Base-by-base conservation (phyloP, 2,888 invertebrate genomes). In the Glaucopsyche alexis region DNA sequence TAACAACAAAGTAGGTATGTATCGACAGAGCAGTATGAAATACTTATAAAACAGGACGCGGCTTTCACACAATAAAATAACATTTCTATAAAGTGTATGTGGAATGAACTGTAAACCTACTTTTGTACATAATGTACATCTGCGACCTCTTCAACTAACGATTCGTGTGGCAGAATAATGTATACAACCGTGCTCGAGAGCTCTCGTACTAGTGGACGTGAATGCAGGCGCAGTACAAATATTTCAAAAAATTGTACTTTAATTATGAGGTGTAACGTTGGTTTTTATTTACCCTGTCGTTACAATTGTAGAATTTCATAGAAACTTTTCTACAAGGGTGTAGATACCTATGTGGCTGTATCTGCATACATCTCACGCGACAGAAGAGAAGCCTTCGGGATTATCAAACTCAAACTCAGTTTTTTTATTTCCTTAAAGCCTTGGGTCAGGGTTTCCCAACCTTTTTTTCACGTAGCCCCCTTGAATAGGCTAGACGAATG, bases 211-310 rank as follows among this genome's bases (percentile, higher is more conserved):
- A 50, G 72, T 50, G 72, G 72, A 72, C 72, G 50, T 72, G 72
- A 72, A 72, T 72, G 65, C 65, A 42, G 13, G 49, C 50, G 72
- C 50, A 38, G 64, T 72, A 65, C 38, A 72, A 72, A 72, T 72
- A 72, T 29, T 72, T 72, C 72, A 72, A 72, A 65, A 72, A 65
- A 65, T 65, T 72, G 64, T 29, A 49, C n/a, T 72, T 72, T 64
- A 72, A 65, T 72, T 49, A 72, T 16, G 72, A 47, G 49, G 72
- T 66, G 60, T 64, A 72, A 65, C n/a, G 60, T 64, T 55, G 40
- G 38, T n/a, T n/a, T 29, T 40, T 64, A 60, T 60, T 60, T 60
- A 14, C 60, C 6, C 60, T 38, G 29, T 52, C n/a, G 19, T 55
- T 14, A 60, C 29, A 60, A 29, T 29, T 60, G 29, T 60, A 60